phyloP scores from a whole-genome alignment of 2,888 invertebrate species.

The Ischnura elegans region DNA sequence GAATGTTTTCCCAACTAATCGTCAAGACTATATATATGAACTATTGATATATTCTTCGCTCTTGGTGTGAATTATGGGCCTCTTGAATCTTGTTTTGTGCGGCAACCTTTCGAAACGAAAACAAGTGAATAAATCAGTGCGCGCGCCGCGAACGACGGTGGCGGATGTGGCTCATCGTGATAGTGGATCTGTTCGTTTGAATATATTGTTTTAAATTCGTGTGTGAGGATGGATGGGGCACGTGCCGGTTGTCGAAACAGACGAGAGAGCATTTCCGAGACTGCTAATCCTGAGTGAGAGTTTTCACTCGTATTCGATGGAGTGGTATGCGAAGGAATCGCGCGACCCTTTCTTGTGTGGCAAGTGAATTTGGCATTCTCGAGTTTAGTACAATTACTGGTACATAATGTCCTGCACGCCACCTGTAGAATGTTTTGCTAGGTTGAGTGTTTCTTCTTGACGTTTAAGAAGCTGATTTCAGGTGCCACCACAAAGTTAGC shows the following conservation, averaged over 20 bases:
- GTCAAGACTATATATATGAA: neutral
- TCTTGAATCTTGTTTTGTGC: neutral
- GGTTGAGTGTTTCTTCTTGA: too few species aligned
- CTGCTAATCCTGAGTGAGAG: too few species aligned
- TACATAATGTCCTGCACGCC: too few species aligned
- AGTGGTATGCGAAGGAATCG: too few species aligned
- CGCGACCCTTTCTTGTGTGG: too few species aligned
- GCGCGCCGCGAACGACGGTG: neutral
- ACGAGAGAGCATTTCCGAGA: neutral
- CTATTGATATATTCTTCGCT: neutral
- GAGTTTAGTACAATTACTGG: too few species aligned
- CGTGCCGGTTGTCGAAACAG: neutral
- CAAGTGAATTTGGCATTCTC: too few species aligned
- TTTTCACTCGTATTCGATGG: too few species aligned
- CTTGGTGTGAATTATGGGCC: neutral
- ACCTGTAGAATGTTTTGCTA: too few species aligned
- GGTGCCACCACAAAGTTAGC: too few species aligned
- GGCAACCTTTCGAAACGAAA: neutral
- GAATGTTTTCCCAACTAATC: too few species aligned
- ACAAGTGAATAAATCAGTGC: constrained; percentile 9
- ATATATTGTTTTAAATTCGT: neutral
- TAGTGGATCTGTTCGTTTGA: neutral
- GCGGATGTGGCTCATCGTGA: neutral
- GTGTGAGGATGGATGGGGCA: neutral
- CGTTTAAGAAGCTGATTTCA: too few species aligned